Evolutionary conservation across 2,797 vertebrate species (phyloP).

Genomic region (Pseudotriccus pelzelni): DNA sequence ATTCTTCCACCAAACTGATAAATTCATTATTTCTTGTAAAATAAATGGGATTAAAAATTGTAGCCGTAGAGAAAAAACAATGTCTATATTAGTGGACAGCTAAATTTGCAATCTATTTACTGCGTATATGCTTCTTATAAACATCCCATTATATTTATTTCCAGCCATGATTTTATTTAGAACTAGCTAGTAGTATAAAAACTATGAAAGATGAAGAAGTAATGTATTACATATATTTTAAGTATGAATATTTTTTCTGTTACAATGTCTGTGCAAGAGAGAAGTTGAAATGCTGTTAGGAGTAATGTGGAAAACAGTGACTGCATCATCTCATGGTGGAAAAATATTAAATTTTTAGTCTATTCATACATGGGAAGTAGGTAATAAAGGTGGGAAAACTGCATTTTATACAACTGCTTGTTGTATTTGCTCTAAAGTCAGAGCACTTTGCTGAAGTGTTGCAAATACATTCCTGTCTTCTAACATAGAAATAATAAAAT

Average conservation of each 20-base stretch:
- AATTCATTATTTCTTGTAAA: background rate
- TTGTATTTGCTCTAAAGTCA: background rate
- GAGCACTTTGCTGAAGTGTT: background rate
- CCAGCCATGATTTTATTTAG: background rate
- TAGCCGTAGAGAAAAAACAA: background rate
- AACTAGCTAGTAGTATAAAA: background rate
- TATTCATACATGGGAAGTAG: background rate
- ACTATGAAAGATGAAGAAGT: background rate
- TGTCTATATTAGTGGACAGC: background rate
- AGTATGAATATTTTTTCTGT: background rate
- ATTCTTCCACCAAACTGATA: background rate
- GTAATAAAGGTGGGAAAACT: background rate
- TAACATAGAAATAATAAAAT: conserved; percentile 63
- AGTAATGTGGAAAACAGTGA: background rate
- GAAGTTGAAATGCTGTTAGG: background rate
- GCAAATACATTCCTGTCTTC: conserved; percentile 52
- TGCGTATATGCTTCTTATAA: background rate
- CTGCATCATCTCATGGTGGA: background rate
- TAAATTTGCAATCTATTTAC: background rate
- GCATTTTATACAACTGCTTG: background rate
- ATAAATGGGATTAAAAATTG: background rate
- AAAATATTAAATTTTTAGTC: background rate
- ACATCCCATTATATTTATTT: background rate
- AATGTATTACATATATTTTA: background rate
- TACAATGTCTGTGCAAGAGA: background rate